Base-by-base conservation (phyloP, 2,797 vertebrate species). In the Macrochelys suwanniensis region DNA sequence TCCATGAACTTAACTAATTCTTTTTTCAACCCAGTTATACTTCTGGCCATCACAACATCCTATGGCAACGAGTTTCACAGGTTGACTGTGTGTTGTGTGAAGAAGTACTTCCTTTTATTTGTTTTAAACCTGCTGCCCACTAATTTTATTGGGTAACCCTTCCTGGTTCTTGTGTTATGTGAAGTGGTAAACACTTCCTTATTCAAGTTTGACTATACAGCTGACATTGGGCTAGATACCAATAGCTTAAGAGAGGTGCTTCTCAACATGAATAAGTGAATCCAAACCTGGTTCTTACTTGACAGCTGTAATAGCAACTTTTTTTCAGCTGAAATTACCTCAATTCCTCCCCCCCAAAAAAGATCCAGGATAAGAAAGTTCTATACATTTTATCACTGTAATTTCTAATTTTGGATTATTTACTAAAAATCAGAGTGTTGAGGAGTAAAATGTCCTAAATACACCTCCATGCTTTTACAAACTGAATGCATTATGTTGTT, bases 261-360 rank as follows among this genome's bases (percentile, higher is more conserved):
- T 89, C 89, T 93, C 84, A 82, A 78, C 83, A 82, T 89, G 79
- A 85, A n/a, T 85, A 89, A 85, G 79, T 68, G 79, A 79, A 93
- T 93, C 89, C 68, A 87, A 93, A 89, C 21, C 19, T 71, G 68
- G 68, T 85, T 83, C 56, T 82, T 77, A 79, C 83, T 93, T 68
- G 56, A 85, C 87, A 93, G 87, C 87, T 89, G 91, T 83, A 89
- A 76, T 16, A 89, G 56, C 59, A 65, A 92, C 77, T 80, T 81
- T 89, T 77, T 82, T 89, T 83, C 53, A 45, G 79, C 78, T 82
- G 49, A 50, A 92, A 79, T 54, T 74, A 85, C 82, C 82, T 54
- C 65, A 77, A 85, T 78, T 88, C 77, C 78, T 81, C 83, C 83
- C 56, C 65, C 61, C 79, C 51, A 17, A 5, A 23, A 31, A 59